Evolutionary conservation across 2,888 invertebrate species (phyloP), one percentile per base, ranked within the genome.

Genomic region (Apodemia hepburni): DNA sequence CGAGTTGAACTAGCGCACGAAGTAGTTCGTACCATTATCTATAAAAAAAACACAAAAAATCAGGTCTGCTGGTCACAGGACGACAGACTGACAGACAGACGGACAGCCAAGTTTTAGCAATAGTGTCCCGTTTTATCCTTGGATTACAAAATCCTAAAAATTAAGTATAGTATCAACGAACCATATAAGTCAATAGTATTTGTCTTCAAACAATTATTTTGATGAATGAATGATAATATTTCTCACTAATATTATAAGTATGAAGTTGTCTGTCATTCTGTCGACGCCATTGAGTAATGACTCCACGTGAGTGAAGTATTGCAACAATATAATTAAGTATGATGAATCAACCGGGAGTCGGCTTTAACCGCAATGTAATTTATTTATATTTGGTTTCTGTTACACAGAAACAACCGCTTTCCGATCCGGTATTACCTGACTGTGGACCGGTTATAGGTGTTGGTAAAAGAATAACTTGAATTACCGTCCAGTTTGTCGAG

Each of bases 191-290:
- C 45, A 45, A n/a, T 45, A 15, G n/a, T 8, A 17, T 7, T n/a
- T 8, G n/a, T 7, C n/a, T 45, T 45, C 7, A 45, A 45, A 1
- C 17, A n/a, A 45, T 45, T 17, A 45, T 45, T 45, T 45, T 45
- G 45, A 45, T 45, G 45, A 45, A 45, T 45, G 45, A 45, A 45
- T 8, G 45, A 7, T 7, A 7, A 45, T 45, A 45, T 0, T 15
- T 42, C n/a, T n/a, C 45, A n/a, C 17, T 45, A 45, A 45, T 45
- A 8, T 45, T 45, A 29, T 54, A 8, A 54, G 27, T 54, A 29
- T 27, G 54, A 12, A 54, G 27, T 7, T 12, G 54, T 54, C 54
- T 54, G 54, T 54, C 54, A 54, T 27, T 15, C 54, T 54, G 54
- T 54, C 54, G 29, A 54, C 54, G 27, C 22, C 6, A 7, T 29